Base-by-base conservation (phyloP, 2,113 vertebrate genomes). In the Urocolius indicus region DNA sequence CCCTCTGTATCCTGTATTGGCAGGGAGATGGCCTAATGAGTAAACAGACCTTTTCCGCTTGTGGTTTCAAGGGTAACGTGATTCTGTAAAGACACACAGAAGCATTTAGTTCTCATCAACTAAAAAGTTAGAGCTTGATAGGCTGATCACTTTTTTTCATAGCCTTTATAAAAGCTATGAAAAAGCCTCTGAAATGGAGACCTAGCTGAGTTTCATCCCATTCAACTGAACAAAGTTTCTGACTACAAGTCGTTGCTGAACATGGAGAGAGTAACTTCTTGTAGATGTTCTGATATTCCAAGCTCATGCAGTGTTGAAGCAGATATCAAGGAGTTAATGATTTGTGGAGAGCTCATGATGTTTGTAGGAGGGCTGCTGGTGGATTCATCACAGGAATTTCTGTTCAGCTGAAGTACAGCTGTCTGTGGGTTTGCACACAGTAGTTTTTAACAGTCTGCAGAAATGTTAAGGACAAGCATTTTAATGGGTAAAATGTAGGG, bases 381-480 rank as follows among this genome's bases (percentile, higher is more conserved):
- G 51, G n/a, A 16, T 75, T 74, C 73, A 75, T 61, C 49, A 36
- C 32, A 54, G 76, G 72, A 75, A 38, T 87, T 63, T 65, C 59
- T 81, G 65, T 30, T 88, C 77, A 62, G 84, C 73, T 84, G 57
- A 95, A 89, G 75, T 36, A 15, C 61, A 76, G 48, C 89, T 93
- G 81, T 54, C 71, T 45, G 27, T 65, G 79, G 43, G 29, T 43
- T 76, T 74, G 76, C 69, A 67, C 59, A 46, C 43, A 27, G 46
- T 4, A 43, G 13, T 13, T 83, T 59, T 45, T 30, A 62, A 48
- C 58, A 55, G 20, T 19, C 57, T 84, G 69, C 74, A 85, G 76
- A 62, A 67, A 48, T 34, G 26, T 27, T 74, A n/a, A 91, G 26
- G 52, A 67, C 45, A 51, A 46, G 30, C 22, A 5, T 55, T 73